Evolutionary conservation across 2,797 vertebrate genomes (phyloP), one percentile per base, ranked within the genome.

Genomic region (Ceryle rudis): DNA sequence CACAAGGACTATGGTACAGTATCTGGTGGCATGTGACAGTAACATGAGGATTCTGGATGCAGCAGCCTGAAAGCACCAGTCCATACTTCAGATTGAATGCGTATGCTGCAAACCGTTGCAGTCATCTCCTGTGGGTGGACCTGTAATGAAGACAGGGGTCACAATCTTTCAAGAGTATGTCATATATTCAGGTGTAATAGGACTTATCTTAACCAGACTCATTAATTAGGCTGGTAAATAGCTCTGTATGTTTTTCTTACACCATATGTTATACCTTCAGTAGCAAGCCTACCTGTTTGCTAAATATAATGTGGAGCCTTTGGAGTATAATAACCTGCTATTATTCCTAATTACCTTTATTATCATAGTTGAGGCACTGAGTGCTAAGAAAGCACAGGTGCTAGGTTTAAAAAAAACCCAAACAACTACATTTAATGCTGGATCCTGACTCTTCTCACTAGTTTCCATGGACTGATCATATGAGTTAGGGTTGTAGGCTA

Each of bases 171-270:
- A 90, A 35, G 61, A 39, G 13, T 19, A 28, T 78, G 69, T 93
- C 70, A 57, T 46, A 11, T 88, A 22, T 57, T 79, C 66, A 72
- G 64, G 14, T 77, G 71, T 70, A 55, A 64, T 23, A 47, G 44
- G 77, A 65, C 14, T 92, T 91, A 28, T 21, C 62, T 86, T 81
- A 81, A 54, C 20, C 52, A 90, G 61, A 47, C 41, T 73, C 28
- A 37, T 80, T 95, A 93, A 91, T 85, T 47, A 91, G 37, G 28
- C 44, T 77, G 52, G 42, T 37, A 89, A 91, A 87, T 55, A 66
- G 61, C 39, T 79, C n/a, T 41, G 35, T 62, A 23, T 87, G n/a
- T 82, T 94, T 93, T 87, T 77, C 29, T 93, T 80, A 20, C 69
- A 62, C 11, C 29, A 7, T 69, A 17, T 1, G 1, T 64, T 93